phyloP scores from a whole-genome alignment of 2,113 vertebrate genomes.

The Alethe diademata region DNA sequence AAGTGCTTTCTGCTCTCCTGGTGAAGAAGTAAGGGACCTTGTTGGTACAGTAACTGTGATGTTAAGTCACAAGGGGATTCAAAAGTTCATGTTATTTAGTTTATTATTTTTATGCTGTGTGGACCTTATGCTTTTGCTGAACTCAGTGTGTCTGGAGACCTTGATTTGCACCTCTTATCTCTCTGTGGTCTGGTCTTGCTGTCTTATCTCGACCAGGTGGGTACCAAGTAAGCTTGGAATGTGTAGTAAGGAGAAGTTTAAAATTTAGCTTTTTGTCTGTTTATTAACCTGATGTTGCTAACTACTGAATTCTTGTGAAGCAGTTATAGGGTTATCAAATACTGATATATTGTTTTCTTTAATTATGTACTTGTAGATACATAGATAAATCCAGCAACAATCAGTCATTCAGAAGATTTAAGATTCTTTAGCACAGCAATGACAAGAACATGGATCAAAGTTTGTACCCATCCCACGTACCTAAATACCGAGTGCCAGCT shows the following conservation, averaged over 20 bases:
- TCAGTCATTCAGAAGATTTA: not conserved
- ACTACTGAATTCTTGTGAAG: not conserved
- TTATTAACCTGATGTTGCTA: not conserved
- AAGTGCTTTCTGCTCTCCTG: not conserved
- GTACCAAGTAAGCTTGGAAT: not conserved
- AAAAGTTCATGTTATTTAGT: not conserved
- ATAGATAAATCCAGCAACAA: not conserved
- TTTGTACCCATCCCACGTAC: not conserved
- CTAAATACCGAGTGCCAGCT: not conserved
- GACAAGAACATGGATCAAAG: not conserved
- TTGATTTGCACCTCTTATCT: not conserved
- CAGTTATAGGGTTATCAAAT: not conserved
- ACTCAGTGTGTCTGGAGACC: not conserved
- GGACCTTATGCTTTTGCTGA: not conserved
- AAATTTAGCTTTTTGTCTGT: not conserved
- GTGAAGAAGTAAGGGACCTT: not conserved
- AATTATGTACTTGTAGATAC: rapidly evolving
- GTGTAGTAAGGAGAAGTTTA: not conserved
- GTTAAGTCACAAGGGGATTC: not conserved
- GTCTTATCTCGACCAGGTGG: not conserved
- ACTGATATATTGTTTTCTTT: not conserved
- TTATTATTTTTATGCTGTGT: not conserved
- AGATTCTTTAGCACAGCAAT: not conserved
- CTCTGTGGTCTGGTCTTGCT: not conserved
- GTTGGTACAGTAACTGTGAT: not conserved